Evolutionary conservation across 2,888 invertebrate species (phyloP), one percentile per base, ranked within the genome.

Genomic region (Hecatera dysodea): DNA sequence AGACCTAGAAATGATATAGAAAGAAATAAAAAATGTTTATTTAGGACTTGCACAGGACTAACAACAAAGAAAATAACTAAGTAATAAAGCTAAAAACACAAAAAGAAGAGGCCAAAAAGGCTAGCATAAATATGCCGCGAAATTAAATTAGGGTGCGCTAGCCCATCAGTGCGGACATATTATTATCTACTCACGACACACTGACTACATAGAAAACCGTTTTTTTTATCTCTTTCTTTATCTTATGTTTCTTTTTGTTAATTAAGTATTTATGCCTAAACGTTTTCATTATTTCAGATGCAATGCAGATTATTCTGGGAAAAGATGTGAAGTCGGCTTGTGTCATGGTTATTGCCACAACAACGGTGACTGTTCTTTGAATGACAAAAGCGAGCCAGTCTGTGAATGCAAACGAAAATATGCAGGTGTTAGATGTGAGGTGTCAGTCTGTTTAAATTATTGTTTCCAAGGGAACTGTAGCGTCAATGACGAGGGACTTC

Each of bases 321-420:
- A 82, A 1, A 90, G 96, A 61, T 97, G 97, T 78, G 96, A 96
- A 75, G 85, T 88, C 0, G 90, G 96, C 80, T 78, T 94, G 4
- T 97, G 97, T 82, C 87, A 93, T 19, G 95, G 93, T 17, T 96
- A 95, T 86, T 98, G 98, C 88, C 89, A 97, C 70, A 97, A 97
- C 90, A 96, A 96, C 56, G 97, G 97, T 12, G n/a, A 55, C 55
- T 55, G 97, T 86, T 89, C 90, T 27, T 76, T 96, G 17, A 89
- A 93, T 70, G 85, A 91, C 12, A 87, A 90, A 19, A 88, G 90
- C 27, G 92, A 80, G 12, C 91, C 93, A 12, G 63, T 70, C 2
- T 97, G 97, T 84, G 87, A 87, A 44, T 97, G 97, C 7, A 55
- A 33, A 55, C 33, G n/a, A 55, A 1, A 33, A 12, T 55, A 33